Base-by-base conservation (phyloP, 1,140 invertebrate species). In the Dendroctonus ponderosae region DNA sequence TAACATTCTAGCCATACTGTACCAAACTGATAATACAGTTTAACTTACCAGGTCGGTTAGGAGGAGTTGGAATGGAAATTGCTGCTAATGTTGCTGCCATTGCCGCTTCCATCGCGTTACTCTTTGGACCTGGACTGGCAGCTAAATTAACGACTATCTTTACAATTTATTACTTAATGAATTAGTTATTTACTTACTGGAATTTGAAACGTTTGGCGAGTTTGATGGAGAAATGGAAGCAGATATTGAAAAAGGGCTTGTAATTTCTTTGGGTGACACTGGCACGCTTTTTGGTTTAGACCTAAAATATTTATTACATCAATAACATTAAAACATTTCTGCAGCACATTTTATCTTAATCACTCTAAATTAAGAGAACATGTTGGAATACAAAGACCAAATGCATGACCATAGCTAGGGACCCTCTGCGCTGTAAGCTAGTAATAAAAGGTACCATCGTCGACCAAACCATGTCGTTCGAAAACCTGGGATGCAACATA, bases 61-160 rank as follows among this genome's bases (percentile, higher is more conserved):
- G 83, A 12, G 86, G 84, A 14, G 81, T 83, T 40, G 76, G 76
- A 54, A 77, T 68, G 41, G 71, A 70, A 42, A 93, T 93, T 12
- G 91, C 84, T 12, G 91, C 93, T 5, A 96, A 81, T 0, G 94
- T 96, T 6, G 94, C 94, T 26, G 93, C 92, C 93, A 96, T 96
- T 1, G 94, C 92, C 75, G 93, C 90, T 78, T 96, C 93, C 64
- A 96, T 83, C 5, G 93, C 93, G 6, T 80, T 80, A 5, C 80
- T 80, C 44, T 78, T 77, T 38, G 69, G 62, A 6, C 72, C 74
- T 43, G 77, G 76, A 70, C 76, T 77, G 0, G 73, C 66, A 60
- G 58, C 72, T 78, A 60, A 42, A 53, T 52, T 14, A 62, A 51
- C 44, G 52, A 9, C 39, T 48, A 42, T 26, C 12, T 53, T 46